phyloP scores from a whole-genome alignment of 2,113 vertebrate genomes.

The Triplophysa siluroides region DNA sequence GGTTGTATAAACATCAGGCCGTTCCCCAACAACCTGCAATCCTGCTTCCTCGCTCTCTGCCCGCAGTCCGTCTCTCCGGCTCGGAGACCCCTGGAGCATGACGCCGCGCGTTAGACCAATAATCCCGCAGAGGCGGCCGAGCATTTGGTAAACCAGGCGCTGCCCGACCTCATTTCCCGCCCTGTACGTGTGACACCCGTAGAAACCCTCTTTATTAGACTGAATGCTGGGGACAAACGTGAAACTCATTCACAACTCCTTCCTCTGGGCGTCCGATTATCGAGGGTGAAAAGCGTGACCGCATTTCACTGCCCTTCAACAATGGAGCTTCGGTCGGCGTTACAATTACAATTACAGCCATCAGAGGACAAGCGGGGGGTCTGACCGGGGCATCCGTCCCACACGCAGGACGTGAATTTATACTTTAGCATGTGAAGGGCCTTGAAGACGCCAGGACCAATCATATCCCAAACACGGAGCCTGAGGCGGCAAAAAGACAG shows the following conservation, averaged over 20 bases:
- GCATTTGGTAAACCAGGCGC: slow-evolving; percentile 35
- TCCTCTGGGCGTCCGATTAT: slow-evolving; percentile 40
- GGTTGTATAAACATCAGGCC: slow-evolving; percentile 4
- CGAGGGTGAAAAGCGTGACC: slow-evolving; percentile 52
- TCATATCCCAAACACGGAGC: not conserved
- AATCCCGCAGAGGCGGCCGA: slow-evolving; percentile 31
- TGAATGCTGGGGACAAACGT: slow-evolving; percentile 42
- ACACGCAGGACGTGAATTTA: not conserved
- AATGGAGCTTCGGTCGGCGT: slow-evolving; percentile 42
- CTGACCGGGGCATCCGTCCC: not conserved
- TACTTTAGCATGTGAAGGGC: slow-evolving; percentile 5
- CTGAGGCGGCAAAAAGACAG: not conserved
- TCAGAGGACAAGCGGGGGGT: slow-evolving; percentile 24
- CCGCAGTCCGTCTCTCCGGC: not conserved
- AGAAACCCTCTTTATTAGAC: slow-evolving; percentile 43
- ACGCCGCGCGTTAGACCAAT: slow-evolving; percentile 23
- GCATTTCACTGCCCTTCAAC: slow-evolving; percentile 41
- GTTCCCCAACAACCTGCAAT: slow-evolving; percentile 37
- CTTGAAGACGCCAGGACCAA: not conserved
- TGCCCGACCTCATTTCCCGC: slow-evolving; percentile 44
- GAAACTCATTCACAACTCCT: slow-evolving; percentile 38
- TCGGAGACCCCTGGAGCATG: slow-evolving; percentile 40
- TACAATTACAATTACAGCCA: slow-evolving; percentile 46
- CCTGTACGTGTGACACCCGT: slow-evolving; percentile 46
- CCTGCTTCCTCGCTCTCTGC: not conserved